These are phyloP conservation scores for Drosophila rhopaloa DNA, from an alignment of 1,140 invertebrate genomes.

Conservation along the genomic window DNA sequence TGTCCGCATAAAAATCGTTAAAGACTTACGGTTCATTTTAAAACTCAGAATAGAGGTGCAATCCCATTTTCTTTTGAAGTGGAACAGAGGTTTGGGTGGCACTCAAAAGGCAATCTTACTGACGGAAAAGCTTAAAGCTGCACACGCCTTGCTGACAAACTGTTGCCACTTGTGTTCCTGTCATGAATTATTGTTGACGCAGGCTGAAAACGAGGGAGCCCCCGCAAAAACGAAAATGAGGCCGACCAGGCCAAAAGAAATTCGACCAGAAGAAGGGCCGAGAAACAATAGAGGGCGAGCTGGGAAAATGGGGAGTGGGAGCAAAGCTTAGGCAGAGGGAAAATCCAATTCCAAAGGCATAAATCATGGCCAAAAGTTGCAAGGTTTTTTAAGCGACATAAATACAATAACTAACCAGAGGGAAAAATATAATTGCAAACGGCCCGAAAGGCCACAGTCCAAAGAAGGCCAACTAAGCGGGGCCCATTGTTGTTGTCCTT, in stretches of 20 bases:
- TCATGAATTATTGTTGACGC: conserved; percentile 79
- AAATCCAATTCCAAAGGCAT: conserved; percentile 79
- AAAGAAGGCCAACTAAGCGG: conserved; percentile 48
- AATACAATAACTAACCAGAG: conserved; percentile 83
- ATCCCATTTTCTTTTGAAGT: not conserved
- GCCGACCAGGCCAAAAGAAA: conserved; percentile 30
- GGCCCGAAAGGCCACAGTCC: conserved; percentile 55
- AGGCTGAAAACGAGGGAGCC: conserved; percentile 18
- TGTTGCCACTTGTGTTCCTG: conserved; percentile 78
- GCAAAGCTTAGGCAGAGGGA: conserved; percentile 47
- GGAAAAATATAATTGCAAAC: conserved; percentile 81
- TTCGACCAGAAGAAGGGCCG: conserved; percentile 14
- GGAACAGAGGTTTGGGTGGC: conserved; percentile 44
- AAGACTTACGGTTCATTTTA: no score
- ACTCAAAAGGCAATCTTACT: conserved; percentile 46
- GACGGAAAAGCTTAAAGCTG: conserved; percentile 56
- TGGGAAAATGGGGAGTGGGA: not conserved
- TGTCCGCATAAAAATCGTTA: no score
- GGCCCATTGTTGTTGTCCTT: conserved; percentile 29
- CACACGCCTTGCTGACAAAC: conserved; percentile 69
- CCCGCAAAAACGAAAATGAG: conserved; percentile 47
- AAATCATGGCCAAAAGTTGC: conserved; percentile 79
- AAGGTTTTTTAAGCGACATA: conserved; percentile 78
- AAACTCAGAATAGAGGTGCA: not conserved
- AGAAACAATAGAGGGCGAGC: conserved; percentile 24